A percentile compares a stretch with the other conserved stretches of the same genome.
phyloP scores from a whole-genome alignment of 2,797 vertebrate genomes.

The Clarias laeviceps region DNA sequence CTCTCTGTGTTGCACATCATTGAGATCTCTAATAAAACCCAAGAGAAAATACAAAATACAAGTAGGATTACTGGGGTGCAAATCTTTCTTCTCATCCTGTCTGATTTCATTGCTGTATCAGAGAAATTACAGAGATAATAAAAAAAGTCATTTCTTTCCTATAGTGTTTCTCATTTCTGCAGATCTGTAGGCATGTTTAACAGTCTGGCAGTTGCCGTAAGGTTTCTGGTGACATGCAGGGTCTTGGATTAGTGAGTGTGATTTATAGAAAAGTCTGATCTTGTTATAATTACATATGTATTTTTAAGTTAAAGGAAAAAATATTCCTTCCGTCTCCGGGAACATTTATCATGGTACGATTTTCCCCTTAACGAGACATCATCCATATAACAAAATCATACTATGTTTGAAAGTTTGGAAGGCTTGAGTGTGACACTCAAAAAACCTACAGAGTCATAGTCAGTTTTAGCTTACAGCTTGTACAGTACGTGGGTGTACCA shows the following conservation, averaged over 20 bases:
- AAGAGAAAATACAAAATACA: background rate
- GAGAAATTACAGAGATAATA: background rate
- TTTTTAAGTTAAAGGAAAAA: background rate
- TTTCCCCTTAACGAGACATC: background rate
- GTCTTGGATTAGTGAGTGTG: background rate
- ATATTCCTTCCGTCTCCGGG: background rate
- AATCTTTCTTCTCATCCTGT: too few relatives aligned
- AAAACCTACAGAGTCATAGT: background rate
- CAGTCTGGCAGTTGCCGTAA: background rate
- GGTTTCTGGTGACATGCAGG: background rate
- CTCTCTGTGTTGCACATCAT: background rate
- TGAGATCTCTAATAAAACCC: background rate
- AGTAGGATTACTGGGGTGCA: background rate
- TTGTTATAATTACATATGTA: background rate
- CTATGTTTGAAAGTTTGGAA: background rate
- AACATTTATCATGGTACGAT: background rate
- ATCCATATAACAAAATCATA: background rate
- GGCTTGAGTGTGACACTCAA: background rate
- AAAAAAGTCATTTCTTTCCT: background rate
- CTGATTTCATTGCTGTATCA: background rate
- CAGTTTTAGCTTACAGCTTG: conserved; percentile 42
- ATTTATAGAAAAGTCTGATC: conserved; percentile 7
- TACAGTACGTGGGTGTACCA: conserved; percentile 44
- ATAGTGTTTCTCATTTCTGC: background rate
- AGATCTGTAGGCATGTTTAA: background rate